These are phyloP conservation scores for Sialis fuliginosa DNA, from an alignment of 2,888 invertebrate species.

Conservation along the genomic window DNA sequence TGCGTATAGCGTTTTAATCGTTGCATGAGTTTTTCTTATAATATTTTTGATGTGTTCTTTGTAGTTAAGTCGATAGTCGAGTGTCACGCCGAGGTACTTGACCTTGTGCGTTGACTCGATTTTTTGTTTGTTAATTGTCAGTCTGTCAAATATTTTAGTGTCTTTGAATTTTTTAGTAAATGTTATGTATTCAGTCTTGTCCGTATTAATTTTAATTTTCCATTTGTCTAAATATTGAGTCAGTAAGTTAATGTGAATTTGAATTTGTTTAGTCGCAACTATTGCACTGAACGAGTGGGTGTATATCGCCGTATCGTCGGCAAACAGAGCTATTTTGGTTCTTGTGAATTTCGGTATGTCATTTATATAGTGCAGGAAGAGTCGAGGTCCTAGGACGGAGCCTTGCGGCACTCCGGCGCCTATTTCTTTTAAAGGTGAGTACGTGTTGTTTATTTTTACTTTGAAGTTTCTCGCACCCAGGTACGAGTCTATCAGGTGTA, in stretches of 20 bases:
- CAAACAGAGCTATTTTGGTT: not conserved
- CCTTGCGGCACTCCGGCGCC: no score
- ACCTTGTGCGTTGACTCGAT: not conserved
- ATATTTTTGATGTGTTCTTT: constrained; percentile 10
- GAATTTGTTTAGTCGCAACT: not conserved
- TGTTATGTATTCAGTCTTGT: not conserved
- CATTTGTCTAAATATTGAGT: not conserved
- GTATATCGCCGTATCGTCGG: not conserved
- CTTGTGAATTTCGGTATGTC: not conserved
- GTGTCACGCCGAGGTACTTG: not conserved
- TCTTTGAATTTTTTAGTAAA: not conserved
- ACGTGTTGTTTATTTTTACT: not conserved
- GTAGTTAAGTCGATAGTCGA: constrained; percentile 6
- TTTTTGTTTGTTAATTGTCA: not conserved
- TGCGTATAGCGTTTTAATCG: constrained; percentile 11
- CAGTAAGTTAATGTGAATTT: not conserved
- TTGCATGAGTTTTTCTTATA: constrained; percentile 9
- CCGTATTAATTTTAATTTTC: not conserved
- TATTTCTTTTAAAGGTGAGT: not conserved
- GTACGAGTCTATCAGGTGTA: not conserved
- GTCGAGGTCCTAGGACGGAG: no score
- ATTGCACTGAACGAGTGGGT: not conserved
- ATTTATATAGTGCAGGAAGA: not conserved
- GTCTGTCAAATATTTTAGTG: not conserved
- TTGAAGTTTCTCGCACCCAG: not conserved